Evolutionary conservation across 2,797 vertebrate species (phyloP).

Genomic region (Artibeus lituratus): DNA sequence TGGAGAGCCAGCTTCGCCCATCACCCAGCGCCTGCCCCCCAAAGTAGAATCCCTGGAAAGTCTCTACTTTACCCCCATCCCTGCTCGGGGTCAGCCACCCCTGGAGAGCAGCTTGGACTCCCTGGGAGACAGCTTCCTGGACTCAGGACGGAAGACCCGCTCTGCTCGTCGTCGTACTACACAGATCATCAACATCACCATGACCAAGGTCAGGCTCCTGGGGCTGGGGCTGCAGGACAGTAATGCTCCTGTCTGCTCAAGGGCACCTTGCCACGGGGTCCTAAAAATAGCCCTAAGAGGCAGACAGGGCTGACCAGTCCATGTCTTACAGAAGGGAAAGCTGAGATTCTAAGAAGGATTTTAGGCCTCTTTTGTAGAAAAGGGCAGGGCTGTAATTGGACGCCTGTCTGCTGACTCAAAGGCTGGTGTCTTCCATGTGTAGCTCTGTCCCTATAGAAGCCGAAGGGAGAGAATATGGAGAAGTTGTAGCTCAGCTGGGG

Average conservation of each 20-base stretch:
- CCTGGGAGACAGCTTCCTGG: constrained; percentile 77
- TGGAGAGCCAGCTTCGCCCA: constrained; percentile 82
- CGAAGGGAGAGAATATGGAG: neutral
- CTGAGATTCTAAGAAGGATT: neutral
- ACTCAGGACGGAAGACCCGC: constrained; percentile 83
- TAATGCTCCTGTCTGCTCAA: neutral
- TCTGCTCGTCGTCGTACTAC: constrained; percentile 90
- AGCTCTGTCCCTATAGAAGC: neutral
- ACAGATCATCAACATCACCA: constrained; percentile 93
- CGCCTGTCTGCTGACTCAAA: neutral
- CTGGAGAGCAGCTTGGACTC: constrained; percentile 83
- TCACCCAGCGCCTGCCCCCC: constrained; percentile 80
- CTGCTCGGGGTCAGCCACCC: constrained; percentile 71
- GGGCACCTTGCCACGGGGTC: neutral
- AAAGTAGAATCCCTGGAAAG: constrained; percentile 90
- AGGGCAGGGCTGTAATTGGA: neutral
- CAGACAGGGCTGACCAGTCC: neutral
- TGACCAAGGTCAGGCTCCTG: constrained; percentile 89
- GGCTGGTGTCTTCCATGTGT: rapidly evolving
- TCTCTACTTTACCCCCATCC: constrained; percentile 92
- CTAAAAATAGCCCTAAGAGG: neutral
- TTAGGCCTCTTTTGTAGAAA: neutral
- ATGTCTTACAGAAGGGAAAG: neutral
- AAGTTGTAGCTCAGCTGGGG: neutral
- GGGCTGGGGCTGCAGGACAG: neutral